Conservation (phyloP, 2,113 vertebrate genomes). For the Prionailurus viverrinus region DNA sequence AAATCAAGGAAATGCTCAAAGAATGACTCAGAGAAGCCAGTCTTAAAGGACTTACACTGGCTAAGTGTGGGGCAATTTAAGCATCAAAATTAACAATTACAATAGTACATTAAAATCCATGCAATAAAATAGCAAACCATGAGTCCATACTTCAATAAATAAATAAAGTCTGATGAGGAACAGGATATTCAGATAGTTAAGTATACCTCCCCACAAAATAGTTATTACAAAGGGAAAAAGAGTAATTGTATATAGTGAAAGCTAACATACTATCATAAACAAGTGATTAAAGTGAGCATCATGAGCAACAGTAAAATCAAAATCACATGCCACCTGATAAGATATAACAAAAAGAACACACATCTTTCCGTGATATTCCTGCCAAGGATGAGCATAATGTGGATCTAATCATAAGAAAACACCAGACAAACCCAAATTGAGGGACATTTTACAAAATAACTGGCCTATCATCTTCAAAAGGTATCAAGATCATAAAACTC, state of each 20-base stretch:
- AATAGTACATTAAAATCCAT: not conserved
- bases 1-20: constrained; percentile 5
- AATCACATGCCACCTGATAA: not conserved
- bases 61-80: not conserved
- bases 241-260: not conserved
- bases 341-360: not conserved
- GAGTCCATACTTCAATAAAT: not conserved
- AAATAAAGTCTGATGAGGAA: constrained; percentile 28
- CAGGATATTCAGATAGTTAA: not conserved
- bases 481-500: not conserved
- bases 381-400: not conserved
- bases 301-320: not conserved
- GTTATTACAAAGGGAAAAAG: not conserved
- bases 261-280: not conserved
- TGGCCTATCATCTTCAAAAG: not conserved
- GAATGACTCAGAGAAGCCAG: not conserved
- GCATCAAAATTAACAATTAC: not conserved
- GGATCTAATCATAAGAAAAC: not conserved
- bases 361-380: not conserved
- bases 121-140: not conserved
- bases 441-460: not conserved
- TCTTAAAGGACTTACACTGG: not conserved
- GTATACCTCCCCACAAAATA: not conserved
- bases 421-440: not conserved
- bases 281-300: not conserved